Evolutionary conservation across 2,113 vertebrate species (phyloP), one percentile per base, ranked within the genome.

Genomic region (Corydoras maculifer): DNA sequence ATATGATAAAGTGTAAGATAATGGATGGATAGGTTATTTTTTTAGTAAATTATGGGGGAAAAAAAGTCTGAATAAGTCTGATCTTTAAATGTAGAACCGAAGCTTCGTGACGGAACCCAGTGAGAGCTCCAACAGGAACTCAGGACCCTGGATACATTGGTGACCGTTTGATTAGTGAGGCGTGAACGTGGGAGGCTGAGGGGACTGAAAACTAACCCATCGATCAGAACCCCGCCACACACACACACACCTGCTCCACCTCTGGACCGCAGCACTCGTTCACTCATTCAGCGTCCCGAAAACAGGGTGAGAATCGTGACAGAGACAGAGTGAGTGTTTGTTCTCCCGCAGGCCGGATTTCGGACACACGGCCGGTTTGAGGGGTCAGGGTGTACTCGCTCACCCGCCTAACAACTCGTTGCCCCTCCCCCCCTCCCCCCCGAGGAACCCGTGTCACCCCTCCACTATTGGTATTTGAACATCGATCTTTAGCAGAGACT

Each of bases 401-500:
- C 69, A 30, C 12, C 61, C 69, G 66, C 14, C 61, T 60, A 57
- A 73, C 51, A 75, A 73, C 69, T 69, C 73, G 62, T 70, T 48
- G 49, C 58, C 49, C 43, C 43, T 48, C 54, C 18, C 18, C 18
- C 58, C 31, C 43, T 29, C 54, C 59, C 48, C 54, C 59, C 48
- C 7, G 7, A 8, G 7, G 30, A 63, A 35, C 30, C 43, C 5
- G 25, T 14, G 70, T 74, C 67, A 67, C 70, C 49, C 50, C 18
- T 12, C 68, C 48, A 15, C 74, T 30, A 59, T 79, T 86, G 83
- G 76, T 83, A 84, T 84, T 82, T 84, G 81, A 77, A 84, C 82
- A 87, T 87, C 84, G 70, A 77, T 73, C 70, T 71, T 75, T 73
- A 80, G 75, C 78, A 73, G 66, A 82, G 82, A 87, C 53, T 83